Evolutionary conservation across 2,797 vertebrate genomes (phyloP).

Genomic region (Jordanella pulchra): DNA sequence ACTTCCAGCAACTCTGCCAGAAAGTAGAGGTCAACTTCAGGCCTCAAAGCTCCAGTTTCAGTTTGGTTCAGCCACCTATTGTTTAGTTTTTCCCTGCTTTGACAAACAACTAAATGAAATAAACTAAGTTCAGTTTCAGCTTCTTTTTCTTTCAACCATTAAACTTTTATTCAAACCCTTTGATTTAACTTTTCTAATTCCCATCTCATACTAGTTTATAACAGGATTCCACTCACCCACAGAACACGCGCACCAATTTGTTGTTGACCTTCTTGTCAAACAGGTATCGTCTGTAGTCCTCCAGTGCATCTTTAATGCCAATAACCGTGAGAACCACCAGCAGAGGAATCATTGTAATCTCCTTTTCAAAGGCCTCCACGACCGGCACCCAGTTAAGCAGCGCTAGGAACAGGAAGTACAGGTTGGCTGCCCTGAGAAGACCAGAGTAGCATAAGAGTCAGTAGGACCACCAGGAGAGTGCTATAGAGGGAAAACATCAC

Average conservation of each 20-base stretch:
- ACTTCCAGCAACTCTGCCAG: not conserved
- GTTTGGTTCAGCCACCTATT: not conserved
- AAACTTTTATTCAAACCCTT: not conserved
- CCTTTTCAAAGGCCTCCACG: conserved; percentile 96
- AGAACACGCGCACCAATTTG: conserved; percentile 85
- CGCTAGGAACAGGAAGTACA: conserved; percentile 94
- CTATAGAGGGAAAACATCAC: not conserved
- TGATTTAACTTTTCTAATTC: not conserved
- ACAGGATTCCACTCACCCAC: conserved; percentile 71
- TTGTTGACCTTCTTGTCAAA: conserved; percentile 93
- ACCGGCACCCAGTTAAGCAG: conserved; percentile 95
- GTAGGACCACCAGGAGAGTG: not conserved
- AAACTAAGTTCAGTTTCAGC: not conserved
- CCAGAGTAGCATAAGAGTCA: not conserved
- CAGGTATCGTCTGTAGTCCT: conserved; percentile 91
- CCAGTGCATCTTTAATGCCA: conserved; percentile 92
- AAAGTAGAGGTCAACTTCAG: not conserved
- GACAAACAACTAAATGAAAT: not conserved
- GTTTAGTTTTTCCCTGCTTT: not conserved
- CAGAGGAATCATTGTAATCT: conserved; percentile 96
- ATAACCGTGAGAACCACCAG: conserved; percentile 88
- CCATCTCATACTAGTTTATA: not conserved
- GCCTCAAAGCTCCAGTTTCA: not conserved
- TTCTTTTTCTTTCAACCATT: not conserved
- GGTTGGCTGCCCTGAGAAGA: conserved; percentile 87